Conservation (phyloP, 2,113 vertebrate genomes). For the Nibea coibor region DNA sequence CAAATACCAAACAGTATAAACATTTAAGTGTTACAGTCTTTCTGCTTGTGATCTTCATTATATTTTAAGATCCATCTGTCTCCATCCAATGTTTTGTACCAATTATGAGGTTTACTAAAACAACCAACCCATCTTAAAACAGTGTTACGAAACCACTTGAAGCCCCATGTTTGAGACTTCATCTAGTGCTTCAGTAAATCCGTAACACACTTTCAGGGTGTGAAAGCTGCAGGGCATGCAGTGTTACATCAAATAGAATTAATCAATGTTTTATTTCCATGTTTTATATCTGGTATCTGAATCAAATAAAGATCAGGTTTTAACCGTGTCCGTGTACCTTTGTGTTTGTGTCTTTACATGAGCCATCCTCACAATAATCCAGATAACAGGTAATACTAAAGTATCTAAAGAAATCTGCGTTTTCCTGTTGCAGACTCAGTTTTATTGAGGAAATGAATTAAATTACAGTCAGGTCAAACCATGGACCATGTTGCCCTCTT, state of each 20-base stretch:
- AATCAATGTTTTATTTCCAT: neutral
- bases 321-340: neutral
- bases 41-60: neutral
- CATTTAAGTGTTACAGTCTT: neutral
- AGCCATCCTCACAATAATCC: neutral
- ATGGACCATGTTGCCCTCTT: slow-evolving; percentile 75
- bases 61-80: neutral
- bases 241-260: neutral
- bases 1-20: neutral
- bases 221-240: neutral
- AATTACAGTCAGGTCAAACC: slow-evolving; percentile 42
- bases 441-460: slow-evolving; percentile 13
- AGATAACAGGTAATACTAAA: slow-evolving; percentile 5
- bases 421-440: neutral
- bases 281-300: slow-evolving; percentile 8
- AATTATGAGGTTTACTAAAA: neutral
- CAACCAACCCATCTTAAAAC: neutral
- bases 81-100: neutral
- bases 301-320: slow-evolving; percentile 24
- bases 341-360: neutral
- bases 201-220: neutral
- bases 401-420: slow-evolving; percentile 2
- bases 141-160: neutral
- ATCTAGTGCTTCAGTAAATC: neutral
- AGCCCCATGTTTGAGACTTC: neutral